Evolutionary conservation across 1,140 invertebrate species (phyloP).

Genomic region (Procambarus virginalis): DNA sequence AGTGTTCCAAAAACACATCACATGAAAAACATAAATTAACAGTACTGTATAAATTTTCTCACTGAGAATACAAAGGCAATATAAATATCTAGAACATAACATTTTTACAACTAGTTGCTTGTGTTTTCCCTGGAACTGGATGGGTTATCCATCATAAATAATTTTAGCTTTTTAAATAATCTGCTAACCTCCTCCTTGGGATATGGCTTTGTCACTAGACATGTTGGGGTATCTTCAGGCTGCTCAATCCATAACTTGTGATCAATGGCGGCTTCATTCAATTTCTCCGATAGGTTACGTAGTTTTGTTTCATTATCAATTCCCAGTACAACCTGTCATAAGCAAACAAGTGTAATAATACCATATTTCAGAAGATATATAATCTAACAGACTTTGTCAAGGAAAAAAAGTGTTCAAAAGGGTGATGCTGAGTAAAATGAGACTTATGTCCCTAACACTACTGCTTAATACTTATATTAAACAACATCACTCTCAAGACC

Average conservation of each 20-base stretch:
- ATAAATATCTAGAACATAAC: background rate
- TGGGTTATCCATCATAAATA: conserved; percentile 78
- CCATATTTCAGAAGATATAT: background rate
- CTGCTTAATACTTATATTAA: too few relatives aligned
- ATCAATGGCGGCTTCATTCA: conserved; percentile 83
- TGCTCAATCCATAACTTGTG: conserved; percentile 98
- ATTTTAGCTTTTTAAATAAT: conserved; percentile 91
- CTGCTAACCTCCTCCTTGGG: conserved; percentile 88
- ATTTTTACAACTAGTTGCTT: background rate
- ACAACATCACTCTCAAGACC: too few relatives aligned
- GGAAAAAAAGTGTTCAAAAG: too few relatives aligned
- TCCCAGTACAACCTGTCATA: conserved; percentile 64
- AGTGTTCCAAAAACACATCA: too few relatives aligned
- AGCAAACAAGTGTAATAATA: background rate
- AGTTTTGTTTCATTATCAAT: conserved; percentile 62
- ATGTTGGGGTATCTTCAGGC: conserved; percentile 96
- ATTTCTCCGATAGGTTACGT: conserved; percentile 68
- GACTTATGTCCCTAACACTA: too few relatives aligned
- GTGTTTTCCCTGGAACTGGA: conserved; percentile 61
- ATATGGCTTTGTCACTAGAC: conserved; percentile 94
- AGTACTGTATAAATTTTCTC: background rate
- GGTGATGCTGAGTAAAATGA: too few relatives aligned
- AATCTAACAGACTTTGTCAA: background rate
- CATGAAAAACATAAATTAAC: background rate
- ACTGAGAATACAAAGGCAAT: background rate